Evolutionary conservation across 2,797 vertebrate species (phyloP).

Genomic region (Siniperca undulata): DNA sequence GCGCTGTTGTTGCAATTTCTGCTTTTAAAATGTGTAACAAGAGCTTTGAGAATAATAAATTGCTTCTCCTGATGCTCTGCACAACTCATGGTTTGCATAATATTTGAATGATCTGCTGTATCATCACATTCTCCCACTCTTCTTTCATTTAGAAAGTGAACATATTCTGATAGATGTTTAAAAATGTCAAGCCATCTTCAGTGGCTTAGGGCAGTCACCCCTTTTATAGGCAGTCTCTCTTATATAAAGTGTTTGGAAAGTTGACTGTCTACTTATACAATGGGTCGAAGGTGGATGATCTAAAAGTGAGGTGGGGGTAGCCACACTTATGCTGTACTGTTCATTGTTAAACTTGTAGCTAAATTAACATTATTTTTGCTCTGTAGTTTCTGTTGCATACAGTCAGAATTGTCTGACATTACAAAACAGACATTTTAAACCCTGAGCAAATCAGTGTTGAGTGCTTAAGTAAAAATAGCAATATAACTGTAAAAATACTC

Average conservation of each 20-base stretch:
- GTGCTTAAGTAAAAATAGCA: no score
- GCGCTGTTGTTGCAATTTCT: slow-evolving; percentile 5
- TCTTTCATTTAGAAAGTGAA: not conserved
- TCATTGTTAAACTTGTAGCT: not conserved
- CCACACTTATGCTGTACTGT: not conserved
- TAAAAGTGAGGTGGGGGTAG: not conserved
- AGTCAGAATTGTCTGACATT: not conserved
- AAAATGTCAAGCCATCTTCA: not conserved
- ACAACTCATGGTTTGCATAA: not conserved
- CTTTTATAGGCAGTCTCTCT: not conserved
- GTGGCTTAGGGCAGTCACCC: not conserved
- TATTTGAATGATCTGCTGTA: not conserved
- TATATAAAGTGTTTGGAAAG: not conserved
- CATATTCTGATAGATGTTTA: no score
- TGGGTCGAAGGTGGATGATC: not conserved
- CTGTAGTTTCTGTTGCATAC: not conserved
- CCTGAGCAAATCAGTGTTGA: no score
- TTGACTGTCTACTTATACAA: not conserved
- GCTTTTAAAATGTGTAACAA: not conserved
- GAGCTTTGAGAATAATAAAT: slow-evolving; percentile 55
- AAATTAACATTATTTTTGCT: not conserved
- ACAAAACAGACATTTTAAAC: no score
- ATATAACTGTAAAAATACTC: no score
- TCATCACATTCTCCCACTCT: not conserved
- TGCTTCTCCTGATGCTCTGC: not conserved